Conservation (phyloP, 2,888 invertebrate genomes). For the Phyllotreta striolata region DNA sequence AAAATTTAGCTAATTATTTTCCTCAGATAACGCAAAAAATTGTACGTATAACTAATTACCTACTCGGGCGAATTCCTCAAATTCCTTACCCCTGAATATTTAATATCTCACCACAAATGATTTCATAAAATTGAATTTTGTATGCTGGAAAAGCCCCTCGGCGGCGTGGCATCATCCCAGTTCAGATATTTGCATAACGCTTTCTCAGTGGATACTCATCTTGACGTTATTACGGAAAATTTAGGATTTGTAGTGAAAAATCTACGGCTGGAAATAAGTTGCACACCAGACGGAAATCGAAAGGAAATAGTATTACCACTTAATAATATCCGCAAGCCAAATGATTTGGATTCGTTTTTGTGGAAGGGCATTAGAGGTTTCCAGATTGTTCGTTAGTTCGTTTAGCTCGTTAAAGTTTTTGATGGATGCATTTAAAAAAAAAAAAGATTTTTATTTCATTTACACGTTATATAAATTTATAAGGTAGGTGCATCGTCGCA, state of each 20-base stretch:
- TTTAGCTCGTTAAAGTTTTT: constrained; percentile 9
- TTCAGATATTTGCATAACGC: constrained; percentile 25
- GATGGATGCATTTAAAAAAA: constrained; percentile 2
- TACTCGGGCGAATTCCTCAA: too few species aligned
- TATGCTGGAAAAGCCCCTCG: constrained; percentile 26
- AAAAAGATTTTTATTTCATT: too few species aligned
- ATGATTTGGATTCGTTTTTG: constrained; percentile 10
- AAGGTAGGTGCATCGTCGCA: too few species aligned
- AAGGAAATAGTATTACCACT: constrained; percentile 28
- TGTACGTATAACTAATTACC: too few species aligned
- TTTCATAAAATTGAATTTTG: constrained; percentile 29
- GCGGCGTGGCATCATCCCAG: constrained; percentile 15
- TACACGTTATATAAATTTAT: neutral
- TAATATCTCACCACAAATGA: constrained; percentile 26
- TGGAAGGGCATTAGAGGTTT: neutral
- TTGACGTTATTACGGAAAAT: constrained; percentile 26
- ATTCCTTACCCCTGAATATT: constrained; percentile 16
- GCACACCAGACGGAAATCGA: constrained; percentile 29
- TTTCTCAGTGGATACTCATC: constrained; percentile 24
- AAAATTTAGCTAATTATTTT: too few species aligned
- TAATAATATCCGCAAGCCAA: constrained; percentile 22
- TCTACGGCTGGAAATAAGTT: constrained; percentile 22
- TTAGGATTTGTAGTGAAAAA: constrained; percentile 24
- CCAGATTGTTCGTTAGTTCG: constrained; percentile 1
- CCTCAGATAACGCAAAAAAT: too few species aligned